These are phyloP conservation scores for Dichetophora obliterata DNA, from an alignment of 2,888 invertebrate genomes.

Conservation along the genomic window DNA sequence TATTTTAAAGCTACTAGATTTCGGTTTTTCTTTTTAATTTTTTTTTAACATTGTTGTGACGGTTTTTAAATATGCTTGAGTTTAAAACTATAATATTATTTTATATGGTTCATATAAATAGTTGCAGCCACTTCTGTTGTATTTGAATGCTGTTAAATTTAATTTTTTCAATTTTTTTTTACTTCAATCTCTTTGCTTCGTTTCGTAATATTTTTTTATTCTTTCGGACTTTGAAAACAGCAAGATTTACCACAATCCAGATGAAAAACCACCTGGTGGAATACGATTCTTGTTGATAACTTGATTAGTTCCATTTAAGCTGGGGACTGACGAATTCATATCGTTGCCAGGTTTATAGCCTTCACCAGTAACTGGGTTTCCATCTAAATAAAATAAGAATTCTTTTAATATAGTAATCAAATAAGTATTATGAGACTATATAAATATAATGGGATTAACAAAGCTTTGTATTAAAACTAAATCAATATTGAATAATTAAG, in stretches of 20 bases:
- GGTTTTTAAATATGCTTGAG: constrained; percentile 41
- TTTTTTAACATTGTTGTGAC: constrained; percentile 46
- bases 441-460: background rate
- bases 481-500: background rate
- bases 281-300: constrained; percentile 70
- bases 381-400: constrained; percentile 64
- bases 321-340: constrained; percentile 62
- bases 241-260: constrained; percentile 69
- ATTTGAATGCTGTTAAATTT: constrained; percentile 42
- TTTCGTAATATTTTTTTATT: constrained; percentile 30
- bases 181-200: constrained; percentile 1
- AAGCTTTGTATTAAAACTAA: background rate
- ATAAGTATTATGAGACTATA: background rate
- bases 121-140: constrained; percentile 42
- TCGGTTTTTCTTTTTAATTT: constrained; percentile 36
- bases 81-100: constrained; percentile 35
- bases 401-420: background rate
- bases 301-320: constrained; percentile 66
- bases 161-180: constrained; percentile 37
- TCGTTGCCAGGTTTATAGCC: constrained; percentile 70
- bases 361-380: constrained; percentile 73
- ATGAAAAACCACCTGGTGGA: constrained; percentile 70
- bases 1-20: constrained; percentile 40
- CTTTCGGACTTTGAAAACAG: constrained; percentile 15
- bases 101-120: constrained; percentile 36